Percentiles rank a stretch among this genome's conserved stretches.
Conservation (phyloP, 2,888 invertebrate species). For the Stenchaetothrips biformis region DNA sequence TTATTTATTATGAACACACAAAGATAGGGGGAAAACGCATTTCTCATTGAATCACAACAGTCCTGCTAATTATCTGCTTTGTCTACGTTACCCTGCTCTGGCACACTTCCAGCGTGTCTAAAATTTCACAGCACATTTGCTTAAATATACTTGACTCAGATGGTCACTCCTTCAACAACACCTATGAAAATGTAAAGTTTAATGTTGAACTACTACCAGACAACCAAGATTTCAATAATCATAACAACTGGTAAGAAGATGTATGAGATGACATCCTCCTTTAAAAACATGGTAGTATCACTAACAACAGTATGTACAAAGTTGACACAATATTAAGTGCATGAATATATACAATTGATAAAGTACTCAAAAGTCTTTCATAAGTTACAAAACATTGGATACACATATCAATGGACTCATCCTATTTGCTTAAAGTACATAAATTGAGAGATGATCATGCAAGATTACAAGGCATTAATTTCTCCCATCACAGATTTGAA, state of each 20-base stretch:
- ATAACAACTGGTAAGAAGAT: neutral
- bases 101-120: neutral
- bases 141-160: too few relatives aligned
- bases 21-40: neutral
- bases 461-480: neutral
- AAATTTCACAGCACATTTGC: neutral
- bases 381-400: neutral
- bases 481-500: conserved; percentile 12
- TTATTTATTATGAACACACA: neutral
- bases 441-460: neutral
- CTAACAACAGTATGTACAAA: neutral
- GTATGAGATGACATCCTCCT: neutral
- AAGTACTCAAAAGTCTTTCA: neutral
- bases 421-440: neutral
- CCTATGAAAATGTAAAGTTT: neutral
- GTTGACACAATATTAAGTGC: neutral
- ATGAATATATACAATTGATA: neutral
- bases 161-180: too few relatives aligned
- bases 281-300: neutral
- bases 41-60: neutral
- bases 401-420: neutral
- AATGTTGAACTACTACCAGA: neutral
- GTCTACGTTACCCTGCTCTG: neutral
- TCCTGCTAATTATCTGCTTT: neutral
- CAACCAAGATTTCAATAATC: neutral